Percentiles rank a stretch among this genome's conserved stretches.
phyloP scores from a whole-genome alignment of 2,113 vertebrate genomes.

The Nycticebus coucang region DNA sequence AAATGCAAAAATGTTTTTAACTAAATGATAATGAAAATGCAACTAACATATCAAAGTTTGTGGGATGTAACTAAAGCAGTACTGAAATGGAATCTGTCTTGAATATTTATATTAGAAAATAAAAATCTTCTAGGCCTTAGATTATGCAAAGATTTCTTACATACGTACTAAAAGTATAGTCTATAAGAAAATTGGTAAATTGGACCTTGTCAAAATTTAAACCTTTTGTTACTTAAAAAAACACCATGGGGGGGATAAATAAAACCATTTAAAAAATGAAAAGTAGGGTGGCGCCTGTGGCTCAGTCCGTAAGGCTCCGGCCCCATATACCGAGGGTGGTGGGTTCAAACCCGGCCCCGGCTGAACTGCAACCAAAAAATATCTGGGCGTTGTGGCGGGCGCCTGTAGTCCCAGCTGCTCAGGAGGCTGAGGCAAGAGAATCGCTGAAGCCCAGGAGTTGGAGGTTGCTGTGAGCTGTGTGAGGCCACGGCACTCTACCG shows the following conservation, averaged over 20 bases:
- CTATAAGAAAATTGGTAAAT: not conserved
- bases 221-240: not conserved
- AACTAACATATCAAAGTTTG: not conserved
- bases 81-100: not conserved
- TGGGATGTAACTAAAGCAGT: not conserved
- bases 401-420: no score
- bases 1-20: not conserved
- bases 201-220: not conserved
- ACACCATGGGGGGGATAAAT: not conserved
- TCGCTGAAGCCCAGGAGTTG: no score
- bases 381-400: no score
- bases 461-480: no score
- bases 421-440: no score
- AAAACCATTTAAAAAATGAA: not conserved
- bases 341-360: no score
- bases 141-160: not conserved
- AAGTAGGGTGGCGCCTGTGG: no score
- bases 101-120: not conserved
- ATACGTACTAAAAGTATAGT: not conserved
- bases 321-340: no score
- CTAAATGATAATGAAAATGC: not conserved
- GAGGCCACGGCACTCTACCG: no score
- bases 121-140: not conserved
- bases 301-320: no score
- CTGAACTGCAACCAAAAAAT: no score